Conservation (phyloP, 2,113 vertebrate species). For the Hypomesus transpacificus region DNA sequence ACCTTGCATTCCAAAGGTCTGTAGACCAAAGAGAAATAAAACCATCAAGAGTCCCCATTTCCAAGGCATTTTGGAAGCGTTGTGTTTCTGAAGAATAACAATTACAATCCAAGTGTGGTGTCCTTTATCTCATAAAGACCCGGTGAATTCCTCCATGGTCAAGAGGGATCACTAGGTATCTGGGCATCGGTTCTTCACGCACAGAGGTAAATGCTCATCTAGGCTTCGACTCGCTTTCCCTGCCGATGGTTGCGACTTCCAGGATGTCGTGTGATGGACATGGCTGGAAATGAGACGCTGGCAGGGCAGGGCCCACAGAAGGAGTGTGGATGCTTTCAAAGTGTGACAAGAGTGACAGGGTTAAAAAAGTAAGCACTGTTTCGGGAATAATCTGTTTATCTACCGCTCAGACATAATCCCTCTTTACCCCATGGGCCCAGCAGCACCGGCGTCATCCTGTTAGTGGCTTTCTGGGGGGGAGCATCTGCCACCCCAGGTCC, state of each 20-base stretch:
- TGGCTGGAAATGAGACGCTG: neutral
- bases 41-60: constrained; percentile 68
- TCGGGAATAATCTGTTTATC: constrained; percentile 92
- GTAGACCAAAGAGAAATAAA: constrained; percentile 69
- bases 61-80: constrained; percentile 72
- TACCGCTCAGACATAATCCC: constrained; percentile 90
- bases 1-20: constrained; percentile 79
- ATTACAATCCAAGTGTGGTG: constrained; percentile 25
- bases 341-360: constrained; percentile 72
- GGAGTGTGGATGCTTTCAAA: constrained; percentile 29
- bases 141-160: constrained; percentile 10
- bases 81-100: constrained; percentile 29
- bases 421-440: constrained; percentile 75
- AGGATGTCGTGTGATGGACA: constrained; percentile 6
- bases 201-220: neutral
- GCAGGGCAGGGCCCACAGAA: neutral
- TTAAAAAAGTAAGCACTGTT: constrained; percentile 75
- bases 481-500: constrained; percentile 75
- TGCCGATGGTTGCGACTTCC: constrained; percentile 11
- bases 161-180: neutral
- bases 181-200: neutral
- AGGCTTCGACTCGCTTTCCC: neutral
- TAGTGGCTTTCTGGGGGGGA: constrained; percentile 80
- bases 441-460: constrained; percentile 82
- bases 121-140: constrained; percentile 47